Conservation (phyloP, 2,113 vertebrate genomes). For the Ammodytes marinus region DNA sequence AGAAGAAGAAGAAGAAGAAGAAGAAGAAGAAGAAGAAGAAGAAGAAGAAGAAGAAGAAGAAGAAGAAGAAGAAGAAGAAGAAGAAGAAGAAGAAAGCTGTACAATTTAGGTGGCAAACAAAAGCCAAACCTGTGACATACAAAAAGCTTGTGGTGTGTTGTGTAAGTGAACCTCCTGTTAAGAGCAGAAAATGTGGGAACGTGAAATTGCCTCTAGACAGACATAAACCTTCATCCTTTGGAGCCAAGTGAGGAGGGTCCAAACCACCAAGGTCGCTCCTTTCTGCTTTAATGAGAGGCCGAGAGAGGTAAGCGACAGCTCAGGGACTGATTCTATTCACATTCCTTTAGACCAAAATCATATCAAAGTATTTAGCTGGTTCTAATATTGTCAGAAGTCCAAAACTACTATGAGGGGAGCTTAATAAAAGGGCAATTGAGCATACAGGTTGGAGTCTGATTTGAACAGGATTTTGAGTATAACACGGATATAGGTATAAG, state of each 20-base stretch:
- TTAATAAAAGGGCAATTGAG: not conserved
- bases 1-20: too few species aligned
- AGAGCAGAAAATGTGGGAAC: slow-evolving; percentile 68
- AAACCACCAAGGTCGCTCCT: slow-evolving; percentile 62
- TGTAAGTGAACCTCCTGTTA: slow-evolving; percentile 46
- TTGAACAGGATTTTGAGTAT: not conserved
- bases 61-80: not conserved
- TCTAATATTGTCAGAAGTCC: not conserved
- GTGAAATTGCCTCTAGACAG: slow-evolving; percentile 59
- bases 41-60: not conserved
- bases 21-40: too few species aligned
- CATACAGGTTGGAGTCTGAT: too few species aligned
- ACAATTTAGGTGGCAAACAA: slow-evolving; percentile 44
- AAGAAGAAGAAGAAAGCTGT: slow-evolving; percentile 12
- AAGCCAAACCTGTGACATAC: slow-evolving; percentile 37
- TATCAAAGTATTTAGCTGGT: not conserved
- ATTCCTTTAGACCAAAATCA: slow-evolving; percentile 31
- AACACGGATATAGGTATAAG: not conserved
- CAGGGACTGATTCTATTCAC: slow-evolving; percentile 31
- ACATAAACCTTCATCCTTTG: slow-evolving; percentile 63
- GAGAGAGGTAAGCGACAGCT: slow-evolving; percentile 32
- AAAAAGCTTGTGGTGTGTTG: slow-evolving; percentile 17
- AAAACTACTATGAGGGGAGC: not conserved
- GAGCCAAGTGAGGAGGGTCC: slow-evolving; percentile 63
- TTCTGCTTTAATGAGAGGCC: slow-evolving; percentile 48